phyloP scores from a whole-genome alignment of 1,140 invertebrate genomes.

The Amphibalanus amphitrite region DNA sequence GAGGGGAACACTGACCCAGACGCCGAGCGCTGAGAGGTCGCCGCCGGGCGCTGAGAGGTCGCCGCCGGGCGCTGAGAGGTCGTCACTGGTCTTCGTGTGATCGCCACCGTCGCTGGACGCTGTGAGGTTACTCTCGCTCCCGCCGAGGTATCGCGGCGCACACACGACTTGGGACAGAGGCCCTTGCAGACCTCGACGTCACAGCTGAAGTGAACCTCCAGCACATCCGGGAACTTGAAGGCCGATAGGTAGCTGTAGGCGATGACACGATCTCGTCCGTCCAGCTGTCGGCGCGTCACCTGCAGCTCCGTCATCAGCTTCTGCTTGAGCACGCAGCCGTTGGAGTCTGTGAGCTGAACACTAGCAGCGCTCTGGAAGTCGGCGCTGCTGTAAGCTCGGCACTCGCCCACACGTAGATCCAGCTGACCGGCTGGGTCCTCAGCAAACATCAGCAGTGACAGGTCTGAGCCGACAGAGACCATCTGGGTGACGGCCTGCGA shows the following conservation, averaged over 20 bases:
- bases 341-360: slow-evolving; percentile 23
- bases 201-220: slow-evolving; percentile 25
- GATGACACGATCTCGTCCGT: slow-evolving; percentile 18
- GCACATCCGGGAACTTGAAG: slow-evolving; percentile 26
- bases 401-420: slow-evolving; percentile 38
- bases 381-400: slow-evolving; percentile 16
- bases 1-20: too few species aligned
- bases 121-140: too few species aligned
- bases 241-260: slow-evolving; percentile 23
- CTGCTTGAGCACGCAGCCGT: slow-evolving; percentile 25
- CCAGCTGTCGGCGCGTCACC: slow-evolving; percentile 15
- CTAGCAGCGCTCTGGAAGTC: slow-evolving; percentile 14
- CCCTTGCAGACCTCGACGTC: slow-evolving; percentile 26
- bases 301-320: slow-evolving; percentile 22
- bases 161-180: slow-evolving; percentile 16
- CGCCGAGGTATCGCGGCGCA: not conserved
- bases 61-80: slow-evolving; percentile 14
- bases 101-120: slow-evolving; percentile 25
- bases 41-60: too few species aligned
- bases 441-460: slow-evolving; percentile 49
- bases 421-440: slow-evolving; percentile 42
- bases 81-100: slow-evolving; percentile 40
- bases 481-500: slow-evolving; percentile 41
- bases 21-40: too few species aligned
- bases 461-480: slow-evolving; percentile 48